Evolutionary conservation across 2,113 vertebrate species (phyloP).

Genomic region (Tetraodon nigroviridis): DNA sequence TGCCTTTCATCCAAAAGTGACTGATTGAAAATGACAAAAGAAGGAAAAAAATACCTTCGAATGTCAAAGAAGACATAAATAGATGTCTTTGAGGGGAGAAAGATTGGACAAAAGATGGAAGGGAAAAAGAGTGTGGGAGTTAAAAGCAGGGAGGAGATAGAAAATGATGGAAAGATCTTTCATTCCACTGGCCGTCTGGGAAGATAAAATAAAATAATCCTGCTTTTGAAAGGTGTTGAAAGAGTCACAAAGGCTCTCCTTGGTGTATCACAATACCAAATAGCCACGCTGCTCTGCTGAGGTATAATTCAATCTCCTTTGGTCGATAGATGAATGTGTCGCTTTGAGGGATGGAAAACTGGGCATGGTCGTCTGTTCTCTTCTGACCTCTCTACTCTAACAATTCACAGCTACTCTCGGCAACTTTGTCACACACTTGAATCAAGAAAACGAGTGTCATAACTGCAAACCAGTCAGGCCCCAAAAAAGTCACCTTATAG

Average conservation of each 20-base stretch:
- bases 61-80: slow-evolving; percentile 52
- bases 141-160: slow-evolving; percentile 50
- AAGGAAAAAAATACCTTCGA: slow-evolving; percentile 20
- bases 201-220: slow-evolving; percentile 64
- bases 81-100: slow-evolving; percentile 23
- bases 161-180: slow-evolving; percentile 56
- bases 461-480: too few relatives aligned
- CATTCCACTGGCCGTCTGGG: slow-evolving; percentile 42
- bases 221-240: slow-evolving; percentile 55
- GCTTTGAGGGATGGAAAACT: slow-evolving; percentile 27
- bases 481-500: too few relatives aligned
- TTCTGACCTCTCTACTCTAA: too few relatives aligned
- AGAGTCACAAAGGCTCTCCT: slow-evolving; percentile 58
- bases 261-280: slow-evolving; percentile 57
- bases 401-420: too few relatives aligned
- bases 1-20: slow-evolving; percentile 22
- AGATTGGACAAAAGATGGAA: slow-evolving; percentile 38
- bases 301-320: slow-evolving; percentile 61
- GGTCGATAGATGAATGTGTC: slow-evolving; percentile 37
- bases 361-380: slow-evolving; percentile 9
- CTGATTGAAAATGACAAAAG: slow-evolving; percentile 47
- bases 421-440: too few relatives aligned
- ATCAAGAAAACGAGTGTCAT: too few relatives aligned
- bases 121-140: slow-evolving; percentile 34
- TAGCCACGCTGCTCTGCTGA: slow-evolving; percentile 33